phyloP scores from a whole-genome alignment of 2,888 invertebrate species.

The Coelogynopora nodosa region DNA sequence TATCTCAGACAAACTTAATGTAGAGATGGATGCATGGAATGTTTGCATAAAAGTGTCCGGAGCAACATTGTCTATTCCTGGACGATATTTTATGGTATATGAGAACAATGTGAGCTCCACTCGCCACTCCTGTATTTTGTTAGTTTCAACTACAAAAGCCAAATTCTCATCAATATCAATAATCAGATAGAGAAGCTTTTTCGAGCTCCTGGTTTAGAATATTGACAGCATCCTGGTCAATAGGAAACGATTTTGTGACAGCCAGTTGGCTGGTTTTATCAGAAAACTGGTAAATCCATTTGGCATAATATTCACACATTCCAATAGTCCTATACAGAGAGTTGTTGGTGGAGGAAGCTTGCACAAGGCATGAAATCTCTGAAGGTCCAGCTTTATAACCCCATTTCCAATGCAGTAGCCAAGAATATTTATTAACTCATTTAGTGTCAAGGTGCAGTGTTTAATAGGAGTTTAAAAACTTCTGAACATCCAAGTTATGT shows the following conservation, averaged over 20 bases:
- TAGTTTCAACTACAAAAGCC: conserved; percentile 44
- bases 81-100: conserved; percentile 47
- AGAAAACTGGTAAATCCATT: conserved; percentile 27
- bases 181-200: neutral
- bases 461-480: conserved; percentile 6
- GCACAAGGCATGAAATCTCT: neutral
- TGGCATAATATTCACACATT: neutral
- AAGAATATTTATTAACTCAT: conserved; percentile 32
- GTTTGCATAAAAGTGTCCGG: conserved; percentile 46
- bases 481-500: conserved; percentile 13
- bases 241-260: neutral
- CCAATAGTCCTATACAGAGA: neutral
- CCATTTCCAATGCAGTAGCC: conserved; percentile 21
- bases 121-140: conserved; percentile 48
- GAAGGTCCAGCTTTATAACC: neutral
- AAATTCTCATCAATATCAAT: neutral
- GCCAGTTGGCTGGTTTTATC: neutral
- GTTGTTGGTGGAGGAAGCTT: neutral
- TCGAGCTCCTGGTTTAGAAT: neutral
- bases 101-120: conserved; percentile 47
- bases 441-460: neutral
- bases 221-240: neutral
- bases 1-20: conserved; percentile 34
- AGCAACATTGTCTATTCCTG: conserved; percentile 45
- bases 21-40: conserved; percentile 21